These are phyloP conservation scores for Tigriopus californicus DNA, from an alignment of 2,888 invertebrate genomes.

Conservation along the genomic window DNA sequence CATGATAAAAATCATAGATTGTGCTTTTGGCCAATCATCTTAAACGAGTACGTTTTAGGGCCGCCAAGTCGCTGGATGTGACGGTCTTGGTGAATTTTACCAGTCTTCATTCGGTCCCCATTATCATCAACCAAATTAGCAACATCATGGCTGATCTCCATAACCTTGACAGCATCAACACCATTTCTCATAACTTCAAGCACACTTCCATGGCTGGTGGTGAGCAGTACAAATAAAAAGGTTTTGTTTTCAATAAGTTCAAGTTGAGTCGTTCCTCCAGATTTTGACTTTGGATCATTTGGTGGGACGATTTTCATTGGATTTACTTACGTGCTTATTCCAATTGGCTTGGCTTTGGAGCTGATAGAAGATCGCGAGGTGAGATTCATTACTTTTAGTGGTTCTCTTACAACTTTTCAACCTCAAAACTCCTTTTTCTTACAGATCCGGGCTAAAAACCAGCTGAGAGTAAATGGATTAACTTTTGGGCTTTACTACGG, in stretches of 20 bases:
- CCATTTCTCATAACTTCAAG: no score
- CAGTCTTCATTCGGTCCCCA: slow-evolving; percentile 54
- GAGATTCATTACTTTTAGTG: slow-evolving; percentile 19
- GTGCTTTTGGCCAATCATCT: no score
- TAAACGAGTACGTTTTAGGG: no score
- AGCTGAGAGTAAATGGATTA: slow-evolving; percentile 58
- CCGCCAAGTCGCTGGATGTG: slow-evolving; percentile 21
- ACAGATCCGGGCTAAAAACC: slow-evolving; percentile 61
- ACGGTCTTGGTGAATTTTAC: slow-evolving; percentile 47
- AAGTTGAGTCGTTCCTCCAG: slow-evolving; percentile 21
- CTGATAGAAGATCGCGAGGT: slow-evolving; percentile 69
- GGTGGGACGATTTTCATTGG: slow-evolving; percentile 57
- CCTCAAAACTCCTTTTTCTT: slow-evolving; percentile 22
- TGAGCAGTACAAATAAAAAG: no score
- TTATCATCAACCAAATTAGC: slow-evolving; percentile 48
- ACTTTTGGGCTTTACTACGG: slow-evolving; percentile 53
- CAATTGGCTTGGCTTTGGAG: slow-evolving; percentile 54
- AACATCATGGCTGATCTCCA: slow-evolving; percentile 34
- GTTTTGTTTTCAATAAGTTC: no score
- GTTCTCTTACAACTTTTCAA: not conserved
- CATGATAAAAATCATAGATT: no score
- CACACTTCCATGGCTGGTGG: no score
- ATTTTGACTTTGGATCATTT: slow-evolving; percentile 49
- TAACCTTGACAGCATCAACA: no score
- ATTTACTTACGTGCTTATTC: slow-evolving; percentile 56